Percentiles rank a stretch among this genome's conserved stretches.
Evolutionary conservation across 2,113 vertebrate genomes (phyloP).

Genomic region (Chrysochloris asiatica): DNA sequence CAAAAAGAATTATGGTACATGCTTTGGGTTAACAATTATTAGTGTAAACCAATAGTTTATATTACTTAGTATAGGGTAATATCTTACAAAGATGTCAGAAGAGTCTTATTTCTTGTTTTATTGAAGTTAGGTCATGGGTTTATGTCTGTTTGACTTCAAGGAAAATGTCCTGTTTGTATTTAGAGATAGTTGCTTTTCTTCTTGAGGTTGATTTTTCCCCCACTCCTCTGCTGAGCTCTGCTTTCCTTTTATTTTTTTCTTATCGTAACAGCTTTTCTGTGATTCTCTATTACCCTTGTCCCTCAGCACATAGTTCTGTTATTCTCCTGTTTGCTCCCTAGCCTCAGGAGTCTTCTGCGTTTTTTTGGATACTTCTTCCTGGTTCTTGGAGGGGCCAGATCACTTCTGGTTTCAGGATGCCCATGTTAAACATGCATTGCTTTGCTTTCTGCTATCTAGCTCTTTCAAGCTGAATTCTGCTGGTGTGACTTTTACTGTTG

Average conservation of each 20-base stretch:
- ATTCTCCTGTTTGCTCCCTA: slow-evolving; percentile 22
- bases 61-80: slow-evolving; percentile 17
- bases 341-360: background rate
- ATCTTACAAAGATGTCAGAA: slow-evolving; percentile 22
- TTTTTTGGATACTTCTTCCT: slow-evolving; percentile 34
- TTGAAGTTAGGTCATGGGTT: background rate
- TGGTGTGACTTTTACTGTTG: slow-evolving; percentile 10
- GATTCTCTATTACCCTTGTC: background rate
- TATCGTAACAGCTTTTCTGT: background rate
- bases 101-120: slow-evolving; percentile 46
- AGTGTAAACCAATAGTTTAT: background rate
- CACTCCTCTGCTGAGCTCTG: background rate
- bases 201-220: background rate
- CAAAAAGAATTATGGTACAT: background rate
- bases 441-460: slow-evolving; percentile 2
- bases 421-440: background rate
- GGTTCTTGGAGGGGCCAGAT: slow-evolving; percentile 18
- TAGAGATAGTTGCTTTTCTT: slow-evolving; percentile 34
- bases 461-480: slow-evolving; percentile 35
- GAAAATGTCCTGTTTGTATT: background rate
- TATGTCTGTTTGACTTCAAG: background rate
- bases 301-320: slow-evolving; percentile 24
- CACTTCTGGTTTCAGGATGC: slow-evolving; percentile 28
- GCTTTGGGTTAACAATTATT: slow-evolving; percentile 39
- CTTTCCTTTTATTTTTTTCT: slow-evolving; percentile 24